Evolutionary conservation across 2,888 invertebrate genomes (phyloP).

Genomic region (Lacanobia oleracea): DNA sequence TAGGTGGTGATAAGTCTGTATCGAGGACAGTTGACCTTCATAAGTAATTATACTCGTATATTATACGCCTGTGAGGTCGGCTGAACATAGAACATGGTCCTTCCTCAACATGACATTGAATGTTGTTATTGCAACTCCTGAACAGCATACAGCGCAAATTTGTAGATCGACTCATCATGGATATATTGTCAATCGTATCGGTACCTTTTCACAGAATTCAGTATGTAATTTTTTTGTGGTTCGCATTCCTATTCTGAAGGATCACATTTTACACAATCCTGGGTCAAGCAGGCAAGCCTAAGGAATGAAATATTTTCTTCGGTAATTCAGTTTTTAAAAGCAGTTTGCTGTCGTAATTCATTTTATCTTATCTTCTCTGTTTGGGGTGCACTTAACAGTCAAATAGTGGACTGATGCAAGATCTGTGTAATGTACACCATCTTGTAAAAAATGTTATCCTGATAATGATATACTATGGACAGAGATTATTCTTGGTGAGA

Average conservation of each 20-base stretch:
- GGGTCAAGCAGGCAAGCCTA: neutral
- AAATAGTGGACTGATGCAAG: conserved; percentile 27
- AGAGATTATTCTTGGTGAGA: too few species aligned
- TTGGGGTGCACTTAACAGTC: conserved; percentile 29
- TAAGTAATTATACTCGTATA: neutral
- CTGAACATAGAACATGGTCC: neutral
- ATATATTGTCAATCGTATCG: too few species aligned
- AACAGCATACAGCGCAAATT: too few species aligned
- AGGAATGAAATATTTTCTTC: conserved; percentile 14
- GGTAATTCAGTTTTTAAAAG: conserved; percentile 9
- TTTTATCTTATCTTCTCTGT: conserved; percentile 50
- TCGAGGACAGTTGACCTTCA: conserved; percentile 47
- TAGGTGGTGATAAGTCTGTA: conserved; percentile 37
- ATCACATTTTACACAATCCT: neutral
- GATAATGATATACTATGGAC: conserved; percentile 11
- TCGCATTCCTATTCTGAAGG: neutral
- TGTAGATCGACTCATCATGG: too few species aligned
- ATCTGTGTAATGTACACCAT: conserved; percentile 15
- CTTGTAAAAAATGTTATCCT: conserved; percentile 11
- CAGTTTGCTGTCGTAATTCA: conserved; percentile 3
- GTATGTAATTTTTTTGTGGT: too few species aligned
- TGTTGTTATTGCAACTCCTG: too few species aligned
- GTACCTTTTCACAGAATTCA: too few species aligned
- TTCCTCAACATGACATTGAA: too few species aligned
- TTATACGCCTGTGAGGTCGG: neutral